Percentiles rank a stretch among this genome's conserved stretches.
These are phyloP conservation scores for Drosophila sechellia DNA, from an alignment of 1,140 invertebrate species.

Conservation along the genomic window DNA sequence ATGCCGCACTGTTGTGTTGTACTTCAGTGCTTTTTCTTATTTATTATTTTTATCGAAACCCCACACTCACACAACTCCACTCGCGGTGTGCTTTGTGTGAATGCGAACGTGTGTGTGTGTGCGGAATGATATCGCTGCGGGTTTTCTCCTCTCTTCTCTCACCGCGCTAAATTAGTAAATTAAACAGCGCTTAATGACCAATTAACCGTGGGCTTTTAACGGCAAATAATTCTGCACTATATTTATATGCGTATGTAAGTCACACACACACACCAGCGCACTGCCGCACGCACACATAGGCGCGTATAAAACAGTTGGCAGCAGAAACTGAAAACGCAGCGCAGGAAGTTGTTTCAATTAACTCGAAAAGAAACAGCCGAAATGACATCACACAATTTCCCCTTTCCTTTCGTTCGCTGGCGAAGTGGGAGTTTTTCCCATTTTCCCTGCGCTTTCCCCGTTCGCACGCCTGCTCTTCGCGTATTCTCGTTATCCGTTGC, in stretches of 20 bases:
- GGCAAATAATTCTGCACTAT: slow-evolving; percentile 36
- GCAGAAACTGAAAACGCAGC: slow-evolving; percentile 47
- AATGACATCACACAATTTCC: slow-evolving; percentile 82
- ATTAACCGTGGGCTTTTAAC: slow-evolving; percentile 39
- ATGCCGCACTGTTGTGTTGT: slow-evolving; percentile 51
- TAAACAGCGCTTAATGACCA: slow-evolving; percentile 45
- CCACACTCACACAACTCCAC: slow-evolving; percentile 45
- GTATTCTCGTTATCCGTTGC: slow-evolving; percentile 26
- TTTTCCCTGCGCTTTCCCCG: slow-evolving; percentile 17
- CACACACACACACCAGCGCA: slow-evolving; percentile 35
- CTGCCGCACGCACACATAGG: slow-evolving; percentile 35
- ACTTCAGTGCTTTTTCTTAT: slow-evolving; percentile 9
- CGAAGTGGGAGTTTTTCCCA: slow-evolving; percentile 34
- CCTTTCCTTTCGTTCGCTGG: slow-evolving; percentile 69
- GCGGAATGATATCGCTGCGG: slow-evolving; percentile 39
- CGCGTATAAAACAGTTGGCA: slow-evolving; percentile 56
- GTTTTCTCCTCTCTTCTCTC: slow-evolving; percentile 33
- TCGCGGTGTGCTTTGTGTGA: slow-evolving; percentile 51
- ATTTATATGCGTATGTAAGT: neutral
- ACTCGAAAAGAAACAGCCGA: slow-evolving; percentile 64
- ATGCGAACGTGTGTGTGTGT: slow-evolving; percentile 42
- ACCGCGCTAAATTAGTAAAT: slow-evolving; percentile 16
- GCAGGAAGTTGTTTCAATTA: slow-evolving; percentile 77
- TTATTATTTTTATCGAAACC: slow-evolving; percentile 21
- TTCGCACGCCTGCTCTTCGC: neutral